phyloP scores from a whole-genome alignment of 1,140 invertebrate species.

The Drosophila triauraria region DNA sequence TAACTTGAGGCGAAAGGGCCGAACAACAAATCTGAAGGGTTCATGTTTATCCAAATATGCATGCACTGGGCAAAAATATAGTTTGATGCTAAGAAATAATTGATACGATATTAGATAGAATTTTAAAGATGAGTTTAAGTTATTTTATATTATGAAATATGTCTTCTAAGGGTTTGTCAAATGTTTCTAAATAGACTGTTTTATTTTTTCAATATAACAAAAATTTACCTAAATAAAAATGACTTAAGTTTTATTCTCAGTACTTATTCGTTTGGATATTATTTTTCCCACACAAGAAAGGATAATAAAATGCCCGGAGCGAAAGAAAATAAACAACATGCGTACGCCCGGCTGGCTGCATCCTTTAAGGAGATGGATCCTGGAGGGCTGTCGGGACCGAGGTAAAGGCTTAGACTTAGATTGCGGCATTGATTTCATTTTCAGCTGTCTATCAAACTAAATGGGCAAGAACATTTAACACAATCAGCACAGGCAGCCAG shows the following conservation, averaged over 20 bases:
- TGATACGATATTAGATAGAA: background rate
- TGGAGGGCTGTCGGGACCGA: constrained; percentile 16
- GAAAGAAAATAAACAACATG: constrained; percentile 69
- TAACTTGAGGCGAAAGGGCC: constrained; percentile 49
- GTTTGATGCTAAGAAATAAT: background rate
- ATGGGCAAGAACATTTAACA: constrained; percentile 63
- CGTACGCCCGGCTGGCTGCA: constrained; percentile 56
- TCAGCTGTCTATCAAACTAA: constrained; percentile 44
- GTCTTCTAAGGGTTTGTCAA: no score
- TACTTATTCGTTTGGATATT: constrained; percentile 17
- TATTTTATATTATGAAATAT: no score
- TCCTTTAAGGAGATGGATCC: constrained; percentile 58
- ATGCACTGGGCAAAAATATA: constrained; percentile 1
- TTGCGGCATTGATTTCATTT: constrained; percentile 74
- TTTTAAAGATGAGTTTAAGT: no score
- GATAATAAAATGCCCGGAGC: constrained; percentile 72
- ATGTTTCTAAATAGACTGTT: no score
- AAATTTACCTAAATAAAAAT: no score
- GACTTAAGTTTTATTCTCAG: background rate
- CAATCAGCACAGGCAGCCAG: constrained; percentile 48
- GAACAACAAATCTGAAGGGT: constrained; percentile 67
- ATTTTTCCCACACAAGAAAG: constrained; percentile 64
- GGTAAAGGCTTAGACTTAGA: constrained; percentile 70
- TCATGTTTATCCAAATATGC: constrained; percentile 77
- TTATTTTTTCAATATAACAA: no score